Evolutionary conservation across 2,888 invertebrate genomes (phyloP).

Genomic region (Margaritifera margaritifera): DNA sequence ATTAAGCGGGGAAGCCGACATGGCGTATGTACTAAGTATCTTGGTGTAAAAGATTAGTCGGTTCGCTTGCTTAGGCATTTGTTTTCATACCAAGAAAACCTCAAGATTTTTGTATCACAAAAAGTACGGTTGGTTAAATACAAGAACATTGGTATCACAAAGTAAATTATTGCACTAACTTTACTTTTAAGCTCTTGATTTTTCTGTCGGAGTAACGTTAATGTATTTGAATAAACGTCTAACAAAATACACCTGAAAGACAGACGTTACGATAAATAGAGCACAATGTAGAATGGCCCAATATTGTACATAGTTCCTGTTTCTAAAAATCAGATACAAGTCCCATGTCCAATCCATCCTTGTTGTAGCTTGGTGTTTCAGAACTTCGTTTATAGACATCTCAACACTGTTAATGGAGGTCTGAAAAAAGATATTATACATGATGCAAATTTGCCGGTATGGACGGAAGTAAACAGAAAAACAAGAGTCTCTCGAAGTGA

Average conservation of each 20-base stretch:
- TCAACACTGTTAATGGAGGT: conserved; percentile 48
- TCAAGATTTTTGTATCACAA: too few species aligned
- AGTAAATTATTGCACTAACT: not conserved
- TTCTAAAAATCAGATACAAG: conserved; percentile 52
- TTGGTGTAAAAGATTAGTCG: too few species aligned
- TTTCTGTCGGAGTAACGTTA: conserved; percentile 54
- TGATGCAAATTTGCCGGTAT: too few species aligned
- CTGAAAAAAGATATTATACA: conserved; percentile 26
- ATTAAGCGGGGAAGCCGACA: too few species aligned
- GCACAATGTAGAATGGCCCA: conserved; percentile 92
- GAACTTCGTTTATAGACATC: conserved; percentile 40
- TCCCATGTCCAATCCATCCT: conserved; percentile 54
- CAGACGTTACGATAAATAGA: conserved; percentile 85
- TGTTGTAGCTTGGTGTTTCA: conserved; percentile 43
- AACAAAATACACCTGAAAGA: conserved; percentile 89
- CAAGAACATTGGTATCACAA: not conserved
- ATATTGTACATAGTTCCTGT: conserved; percentile 78
- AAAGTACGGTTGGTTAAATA: too few species aligned
- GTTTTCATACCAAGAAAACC: too few species aligned
- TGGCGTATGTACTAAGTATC: too few species aligned
- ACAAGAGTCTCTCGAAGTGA: too few species aligned
- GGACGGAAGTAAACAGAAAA: too few species aligned
- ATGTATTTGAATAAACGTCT: conserved; percentile 90
- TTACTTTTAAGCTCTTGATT: conserved; percentile 49
- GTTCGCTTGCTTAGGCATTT: too few species aligned